Evolutionary conservation across 1,140 invertebrate species (phyloP), one percentile per base, ranked within the genome.

Genomic region (Bombus confusus): DNA sequence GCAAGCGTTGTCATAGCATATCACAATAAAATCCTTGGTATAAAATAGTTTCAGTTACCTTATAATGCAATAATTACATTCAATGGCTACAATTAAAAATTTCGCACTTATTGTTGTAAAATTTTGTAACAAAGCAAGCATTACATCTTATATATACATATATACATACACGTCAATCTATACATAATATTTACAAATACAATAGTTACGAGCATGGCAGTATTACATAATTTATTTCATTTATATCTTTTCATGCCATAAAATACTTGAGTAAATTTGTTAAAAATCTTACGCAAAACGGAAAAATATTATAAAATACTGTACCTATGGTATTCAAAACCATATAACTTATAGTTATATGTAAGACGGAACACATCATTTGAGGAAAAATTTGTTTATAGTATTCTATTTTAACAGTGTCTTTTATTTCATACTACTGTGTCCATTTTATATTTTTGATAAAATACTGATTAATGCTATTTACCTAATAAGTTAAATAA

Each of bases 181-280:
- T 78, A 59, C 12, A 78, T 76, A 69, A 57, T 76, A 76, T 82
- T 28, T 83, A 83, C 31, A 71, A 83, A 43, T 83, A 59, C 34
- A 68, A 10, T 37, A 66, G 9, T 57, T 34, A 25, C 31, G 25
- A 62, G 31, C 1, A 13, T 77, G 52, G 52, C 66, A 86, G 34
- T 83, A 86, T 72, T 62, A 72, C 1, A 83, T 25, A 2, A 57
- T 52, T 2, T 34, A 72, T 74, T 81, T 75, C 4, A 85, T 76
- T 84, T 34, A 9, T 25, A 78, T 68, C 37, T 37, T 66, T 41
- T 69, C 18, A 78, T 41, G 10, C 3, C 31, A 22, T 41, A 71
- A 39, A 34, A 69, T 59, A 78, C 8, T 22, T 41, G 39, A 41
- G 75, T 52, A 31, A 76, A 47, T 52, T 18, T 3, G 25, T 52